phyloP scores from a whole-genome alignment of 2,113 vertebrate species.

The Otocyon megalotis region DNA sequence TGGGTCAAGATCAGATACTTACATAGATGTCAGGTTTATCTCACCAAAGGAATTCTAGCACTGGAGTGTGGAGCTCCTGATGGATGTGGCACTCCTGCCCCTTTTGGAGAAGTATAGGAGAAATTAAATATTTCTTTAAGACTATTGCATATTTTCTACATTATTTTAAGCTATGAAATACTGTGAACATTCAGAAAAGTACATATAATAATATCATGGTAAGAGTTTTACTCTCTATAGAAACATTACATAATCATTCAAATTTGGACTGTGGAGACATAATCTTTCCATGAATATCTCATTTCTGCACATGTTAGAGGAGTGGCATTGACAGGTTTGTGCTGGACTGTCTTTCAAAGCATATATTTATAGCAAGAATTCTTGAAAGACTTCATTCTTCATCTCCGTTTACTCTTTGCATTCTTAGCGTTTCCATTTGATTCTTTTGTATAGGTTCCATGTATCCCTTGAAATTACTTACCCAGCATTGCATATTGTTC shows the following conservation, averaged over 20 bases:
- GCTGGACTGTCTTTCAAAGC: background rate
- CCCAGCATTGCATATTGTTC: background rate
- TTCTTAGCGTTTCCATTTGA: background rate
- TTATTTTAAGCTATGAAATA: background rate
- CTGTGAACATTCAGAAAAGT: background rate
- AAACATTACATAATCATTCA: background rate
- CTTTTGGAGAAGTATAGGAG: background rate
- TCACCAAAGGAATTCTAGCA: background rate
- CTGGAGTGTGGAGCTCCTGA: background rate
- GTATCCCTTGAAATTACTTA: background rate
- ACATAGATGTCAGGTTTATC: background rate
- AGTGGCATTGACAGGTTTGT: background rate
- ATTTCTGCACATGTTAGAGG: background rate
- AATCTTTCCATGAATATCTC: background rate
- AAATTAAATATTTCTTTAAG: background rate
- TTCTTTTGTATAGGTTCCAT: background rate
- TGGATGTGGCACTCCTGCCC: background rate
- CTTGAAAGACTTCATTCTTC: background rate
- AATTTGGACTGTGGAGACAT: background rate
- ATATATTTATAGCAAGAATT: background rate
- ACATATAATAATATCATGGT: background rate
- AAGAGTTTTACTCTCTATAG: background rate
- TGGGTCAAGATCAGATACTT: background rate
- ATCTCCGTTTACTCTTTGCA: background rate
- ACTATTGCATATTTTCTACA: background rate